phyloP scores from a whole-genome alignment of 2,888 invertebrate genomes.

The Apamea crenata region DNA sequence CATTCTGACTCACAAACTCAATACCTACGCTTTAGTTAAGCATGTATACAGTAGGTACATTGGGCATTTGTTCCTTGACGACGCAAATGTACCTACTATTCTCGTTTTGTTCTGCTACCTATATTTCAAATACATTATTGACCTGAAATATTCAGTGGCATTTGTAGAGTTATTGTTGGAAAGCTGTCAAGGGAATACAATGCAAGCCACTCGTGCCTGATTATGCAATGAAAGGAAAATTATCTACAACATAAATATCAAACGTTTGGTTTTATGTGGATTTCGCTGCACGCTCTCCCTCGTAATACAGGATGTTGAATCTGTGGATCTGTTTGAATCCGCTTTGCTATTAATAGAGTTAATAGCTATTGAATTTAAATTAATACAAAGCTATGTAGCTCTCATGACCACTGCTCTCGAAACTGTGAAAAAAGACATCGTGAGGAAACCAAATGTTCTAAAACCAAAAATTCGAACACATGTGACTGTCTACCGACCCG shows the following conservation, averaged over 20 bases:
- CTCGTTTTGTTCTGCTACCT: slow-evolving; percentile 25
- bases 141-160: slow-evolving; percentile 42
- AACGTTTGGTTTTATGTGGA: slow-evolving; percentile 12
- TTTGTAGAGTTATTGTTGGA: slow-evolving; percentile 54
- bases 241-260: slow-evolving; percentile 27
- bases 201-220: slow-evolving; percentile 27
- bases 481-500: not conserved
- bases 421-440: not conserved
- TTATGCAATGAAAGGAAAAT: slow-evolving; percentile 48
- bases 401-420: not conserved
- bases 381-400: not conserved
- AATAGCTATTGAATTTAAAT: slow-evolving; percentile 28
- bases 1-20: slow-evolving; percentile 13
- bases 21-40: not conserved
- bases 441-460: not conserved
- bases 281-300: not conserved
- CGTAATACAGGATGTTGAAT: slow-evolving; percentile 27
- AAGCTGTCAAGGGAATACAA: slow-evolving; percentile 54
- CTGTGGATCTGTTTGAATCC: slow-evolving; percentile 13
- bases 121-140: slow-evolving; percentile 45
- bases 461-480: not conserved
- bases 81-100: slow-evolving; percentile 34
- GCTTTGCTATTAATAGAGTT: slow-evolving; percentile 40
- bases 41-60: not conserved
- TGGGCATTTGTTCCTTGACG: slow-evolving; percentile 17